A percentile compares a stretch with the other conserved stretches of the same genome.
phyloP scores from a whole-genome alignment of 2,113 vertebrate species.

The Leuciscus idus region DNA sequence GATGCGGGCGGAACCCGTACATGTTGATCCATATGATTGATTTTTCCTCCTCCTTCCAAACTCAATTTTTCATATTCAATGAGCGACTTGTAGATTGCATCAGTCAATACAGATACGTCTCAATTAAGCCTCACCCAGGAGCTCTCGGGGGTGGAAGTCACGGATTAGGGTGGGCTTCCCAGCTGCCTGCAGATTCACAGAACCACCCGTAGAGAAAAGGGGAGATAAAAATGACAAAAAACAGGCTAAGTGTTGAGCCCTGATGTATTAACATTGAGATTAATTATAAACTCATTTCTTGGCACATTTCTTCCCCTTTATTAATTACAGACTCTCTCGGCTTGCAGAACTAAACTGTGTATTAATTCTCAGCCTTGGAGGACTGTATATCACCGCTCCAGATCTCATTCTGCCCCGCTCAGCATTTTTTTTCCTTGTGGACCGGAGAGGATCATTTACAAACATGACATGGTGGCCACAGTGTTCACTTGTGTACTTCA shows the following conservation, averaged over 20 bases:
- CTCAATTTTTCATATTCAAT: constrained; percentile 80
- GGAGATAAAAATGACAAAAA: constrained; percentile 35
- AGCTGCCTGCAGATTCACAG: constrained; percentile 1
- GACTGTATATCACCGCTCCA: constrained; percentile 23
- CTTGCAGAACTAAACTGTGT: constrained; percentile 37
- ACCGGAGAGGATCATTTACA: constrained; percentile 40
- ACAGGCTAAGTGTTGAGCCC: constrained; percentile 34
- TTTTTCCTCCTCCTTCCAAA: constrained; percentile 63
- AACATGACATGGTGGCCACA: constrained; percentile 47
- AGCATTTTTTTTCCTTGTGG: constrained; percentile 30
- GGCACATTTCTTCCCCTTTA: constrained; percentile 32
- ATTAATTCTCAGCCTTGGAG: constrained; percentile 39
- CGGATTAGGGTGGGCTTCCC: neutral
- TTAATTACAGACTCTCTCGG: constrained; percentile 39
- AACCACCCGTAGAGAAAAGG: constrained; percentile 1
- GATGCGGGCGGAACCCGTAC: constrained; percentile 62
- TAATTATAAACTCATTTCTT: constrained; percentile 46
- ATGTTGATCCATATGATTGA: constrained; percentile 81
- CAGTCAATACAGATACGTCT: constrained; percentile 74
- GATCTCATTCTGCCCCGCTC: constrained; percentile 29
- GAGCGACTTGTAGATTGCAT: constrained; percentile 75
- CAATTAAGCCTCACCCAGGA: constrained; percentile 66
- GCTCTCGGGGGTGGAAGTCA: constrained; percentile 21
- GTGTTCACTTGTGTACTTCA: constrained; percentile 16
- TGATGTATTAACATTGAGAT: constrained; percentile 50